These are phyloP conservation scores for Aleiodes alternator DNA, from an alignment of 2,888 invertebrate genomes.

Conservation along the genomic window DNA sequence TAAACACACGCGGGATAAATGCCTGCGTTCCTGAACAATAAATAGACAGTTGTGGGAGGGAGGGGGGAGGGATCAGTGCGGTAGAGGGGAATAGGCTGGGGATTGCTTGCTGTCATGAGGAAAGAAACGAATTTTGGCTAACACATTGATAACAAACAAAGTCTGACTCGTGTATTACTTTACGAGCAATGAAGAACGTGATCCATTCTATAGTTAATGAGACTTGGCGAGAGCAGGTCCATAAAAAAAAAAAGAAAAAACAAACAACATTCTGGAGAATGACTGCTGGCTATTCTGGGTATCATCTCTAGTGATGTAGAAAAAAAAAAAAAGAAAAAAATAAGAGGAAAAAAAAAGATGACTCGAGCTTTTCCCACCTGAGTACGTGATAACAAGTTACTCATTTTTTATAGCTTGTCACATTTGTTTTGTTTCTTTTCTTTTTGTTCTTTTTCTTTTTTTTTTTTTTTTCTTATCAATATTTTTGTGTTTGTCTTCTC, in stretches of 20 bases:
- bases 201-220: constrained; percentile 73
- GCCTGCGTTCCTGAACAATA: background rate
- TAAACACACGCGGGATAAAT: background rate
- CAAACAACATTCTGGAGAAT: background rate
- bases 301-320: background rate
- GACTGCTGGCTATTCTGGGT: background rate
- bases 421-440: constrained; percentile 5
- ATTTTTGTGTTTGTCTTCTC: too few relatives aligned
- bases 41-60: too few relatives aligned
- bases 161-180: constrained; percentile 69
- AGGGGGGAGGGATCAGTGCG: too few relatives aligned
- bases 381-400: constrained; percentile 11
- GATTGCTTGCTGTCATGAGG: background rate
- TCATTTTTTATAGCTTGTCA: constrained; percentile 1
- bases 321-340: constrained; percentile 4
- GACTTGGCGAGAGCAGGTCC: constrained; percentile 66
- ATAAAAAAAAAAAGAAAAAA: constrained; percentile 60
- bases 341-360: constrained; percentile 15
- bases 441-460: background rate
- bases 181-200: constrained; percentile 72
- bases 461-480: too few relatives aligned
- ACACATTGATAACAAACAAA: constrained; percentile 63
- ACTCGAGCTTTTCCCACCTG: constrained; percentile 14
- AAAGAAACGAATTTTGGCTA: constrained; percentile 47
- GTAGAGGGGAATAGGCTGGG: too few relatives aligned